Conservation (phyloP, 2,888 invertebrate species). For the Hermaeophaga mercurialis region DNA sequence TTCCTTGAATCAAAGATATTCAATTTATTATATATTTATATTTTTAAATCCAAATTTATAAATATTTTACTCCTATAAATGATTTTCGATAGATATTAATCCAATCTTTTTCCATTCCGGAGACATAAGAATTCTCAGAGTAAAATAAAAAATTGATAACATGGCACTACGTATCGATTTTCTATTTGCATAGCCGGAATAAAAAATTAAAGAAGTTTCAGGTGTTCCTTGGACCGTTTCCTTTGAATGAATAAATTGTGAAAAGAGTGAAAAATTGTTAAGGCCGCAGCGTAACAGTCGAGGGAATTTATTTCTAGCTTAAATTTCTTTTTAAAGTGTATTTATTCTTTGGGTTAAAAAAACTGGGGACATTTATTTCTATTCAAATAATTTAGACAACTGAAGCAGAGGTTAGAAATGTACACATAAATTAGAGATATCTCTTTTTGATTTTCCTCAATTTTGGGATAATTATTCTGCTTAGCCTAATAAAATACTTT, state of each 20-base stretch:
- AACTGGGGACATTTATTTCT: not conserved
- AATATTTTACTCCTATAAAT: no score
- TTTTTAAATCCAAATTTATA: no score
- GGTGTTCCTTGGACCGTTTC: not conserved
- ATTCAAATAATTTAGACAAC: not conserved
- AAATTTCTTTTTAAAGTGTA: conserved; percentile 7
- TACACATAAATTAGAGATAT: no score
- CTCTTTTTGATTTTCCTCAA: no score
- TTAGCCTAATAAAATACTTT: no score
- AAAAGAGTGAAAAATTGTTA: conserved; percentile 9
- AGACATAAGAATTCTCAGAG: not conserved
- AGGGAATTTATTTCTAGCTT: conserved; percentile 1
- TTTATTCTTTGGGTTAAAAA: not conserved
- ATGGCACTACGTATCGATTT: conserved; percentile 10
- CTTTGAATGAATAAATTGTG: conserved; percentile 11
- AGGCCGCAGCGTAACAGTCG: conserved; percentile 1
- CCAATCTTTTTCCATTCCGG: not conserved
- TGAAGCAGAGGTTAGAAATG: no score
- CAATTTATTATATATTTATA: no score
- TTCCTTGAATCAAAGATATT: no score
- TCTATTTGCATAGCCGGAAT: conserved; percentile 11
- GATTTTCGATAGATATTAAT: no score
- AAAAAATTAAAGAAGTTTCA: conserved; percentile 14
- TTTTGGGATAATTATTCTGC: no score
- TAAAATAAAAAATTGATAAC: conserved; percentile 4